These are phyloP conservation scores for Nixonia krombeini DNA, from an alignment of 1,140 invertebrate species.

Conservation along the genomic window DNA sequence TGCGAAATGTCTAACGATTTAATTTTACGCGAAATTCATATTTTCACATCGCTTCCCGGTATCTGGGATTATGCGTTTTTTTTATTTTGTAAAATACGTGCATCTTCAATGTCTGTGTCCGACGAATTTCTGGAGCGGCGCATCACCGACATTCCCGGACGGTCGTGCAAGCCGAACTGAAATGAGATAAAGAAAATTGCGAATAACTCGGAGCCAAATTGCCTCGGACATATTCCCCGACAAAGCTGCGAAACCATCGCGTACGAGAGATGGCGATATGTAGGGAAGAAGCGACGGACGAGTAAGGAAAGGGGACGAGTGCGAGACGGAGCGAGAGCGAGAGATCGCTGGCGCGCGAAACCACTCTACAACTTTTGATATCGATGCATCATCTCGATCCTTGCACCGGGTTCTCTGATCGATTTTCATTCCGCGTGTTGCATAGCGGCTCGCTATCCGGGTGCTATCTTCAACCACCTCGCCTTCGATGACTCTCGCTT, in stretches of 20 bases:
- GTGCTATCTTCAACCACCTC: conserved; percentile 62
- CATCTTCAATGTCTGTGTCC: no score
- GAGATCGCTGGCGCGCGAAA: conserved; percentile 57
- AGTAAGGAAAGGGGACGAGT: conserved; percentile 24
- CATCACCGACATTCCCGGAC: conserved; percentile 24
- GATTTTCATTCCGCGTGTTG: conserved; percentile 69
- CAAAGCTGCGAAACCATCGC: conserved; percentile 58
- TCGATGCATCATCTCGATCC: conserved; percentile 71
- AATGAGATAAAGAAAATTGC: conserved; percentile 68
- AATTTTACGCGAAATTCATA: no score
- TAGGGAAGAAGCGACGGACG: conserved; percentile 19
- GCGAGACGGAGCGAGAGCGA: conserved; percentile 26
- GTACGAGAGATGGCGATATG: conserved; percentile 29
- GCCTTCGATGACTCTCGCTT: conserved; percentile 50
- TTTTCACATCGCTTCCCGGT: no score
- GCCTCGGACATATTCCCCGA: conserved; percentile 60
- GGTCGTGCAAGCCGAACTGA: conserved; percentile 40
- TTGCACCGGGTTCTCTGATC: conserved; percentile 66
- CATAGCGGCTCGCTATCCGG: conserved; percentile 62
- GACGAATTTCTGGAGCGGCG: conserved; percentile 22
- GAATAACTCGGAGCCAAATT: conserved; percentile 69
- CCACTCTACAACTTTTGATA: conserved; percentile 69
- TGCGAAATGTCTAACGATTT: no score
- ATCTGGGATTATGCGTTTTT: no score
- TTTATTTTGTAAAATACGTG: no score